Conservation (phyloP, 2,113 vertebrate genomes). For the Platichthys flesus region DNA sequence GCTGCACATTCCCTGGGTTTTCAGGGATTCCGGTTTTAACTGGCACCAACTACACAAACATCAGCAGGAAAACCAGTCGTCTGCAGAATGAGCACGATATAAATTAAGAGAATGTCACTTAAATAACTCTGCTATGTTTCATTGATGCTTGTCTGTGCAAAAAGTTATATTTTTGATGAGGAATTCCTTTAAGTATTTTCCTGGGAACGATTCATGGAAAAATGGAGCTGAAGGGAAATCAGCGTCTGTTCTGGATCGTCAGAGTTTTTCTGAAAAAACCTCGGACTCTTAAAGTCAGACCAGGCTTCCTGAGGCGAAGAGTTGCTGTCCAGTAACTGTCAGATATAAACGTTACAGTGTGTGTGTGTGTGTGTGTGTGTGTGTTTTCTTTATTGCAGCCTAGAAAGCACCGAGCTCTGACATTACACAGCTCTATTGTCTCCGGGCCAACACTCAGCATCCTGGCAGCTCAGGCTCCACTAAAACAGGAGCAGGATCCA, state of each 20-base stretch:
- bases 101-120: background rate
- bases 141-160: no score
- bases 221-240: no score
- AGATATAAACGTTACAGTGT: no score
- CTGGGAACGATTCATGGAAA: no score
- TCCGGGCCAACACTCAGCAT: conserved; percentile 55
- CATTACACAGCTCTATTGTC: conserved; percentile 72
- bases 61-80: conserved; percentile 14
- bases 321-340: background rate
- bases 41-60: background rate
- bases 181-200: no score
- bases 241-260: background rate
- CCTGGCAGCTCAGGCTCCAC: conserved; percentile 57
- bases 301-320: conserved; percentile 14
- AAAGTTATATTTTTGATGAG: no score
- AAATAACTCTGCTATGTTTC: background rate
- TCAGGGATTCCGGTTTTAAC: conserved; percentile 3
- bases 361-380: no score
- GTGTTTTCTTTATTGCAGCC: background rate
- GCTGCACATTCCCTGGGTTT: background rate
- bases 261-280: conserved; percentile 5
- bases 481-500: conserved; percentile 48
- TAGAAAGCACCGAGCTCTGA: conserved; percentile 48
- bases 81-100: background rate
- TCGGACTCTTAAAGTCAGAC: background rate